Conservation (phyloP, 2,888 invertebrate species). For the Matsumyia berberina region DNA sequence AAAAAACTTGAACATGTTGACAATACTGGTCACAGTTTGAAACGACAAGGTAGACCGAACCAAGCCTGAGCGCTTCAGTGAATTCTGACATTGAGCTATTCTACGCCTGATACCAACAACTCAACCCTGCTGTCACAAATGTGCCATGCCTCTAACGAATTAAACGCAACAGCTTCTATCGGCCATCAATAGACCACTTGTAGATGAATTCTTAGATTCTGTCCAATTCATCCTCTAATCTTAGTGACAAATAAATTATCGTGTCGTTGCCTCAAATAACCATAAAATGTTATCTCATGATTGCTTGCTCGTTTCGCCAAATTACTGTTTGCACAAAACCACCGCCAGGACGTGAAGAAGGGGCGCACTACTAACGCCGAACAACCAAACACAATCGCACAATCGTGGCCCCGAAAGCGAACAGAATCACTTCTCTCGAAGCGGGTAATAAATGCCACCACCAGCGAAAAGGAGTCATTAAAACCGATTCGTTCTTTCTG, state of each 20-base stretch:
- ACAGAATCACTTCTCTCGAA: slow-evolving; percentile 40
- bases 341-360: slow-evolving; percentile 26
- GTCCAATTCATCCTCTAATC: slow-evolving; percentile 22
- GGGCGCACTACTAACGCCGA: slow-evolving; percentile 1
- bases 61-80: too few species aligned
- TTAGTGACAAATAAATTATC: slow-evolving; percentile 21
- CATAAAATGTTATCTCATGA: slow-evolving; percentile 52
- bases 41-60: too few species aligned
- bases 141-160: background rate
- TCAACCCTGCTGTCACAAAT: too few species aligned
- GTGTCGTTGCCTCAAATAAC: slow-evolving; percentile 41
- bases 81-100: too few species aligned
- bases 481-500: slow-evolving; percentile 41
- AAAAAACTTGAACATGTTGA: too few species aligned
- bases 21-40: too few species aligned
- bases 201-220: background rate
- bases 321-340: slow-evolving; percentile 44
- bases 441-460: slow-evolving; percentile 67
- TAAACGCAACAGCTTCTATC: background rate
- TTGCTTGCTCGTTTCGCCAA: slow-evolving; percentile 40
- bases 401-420: slow-evolving; percentile 14
- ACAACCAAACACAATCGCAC: slow-evolving; percentile 9
- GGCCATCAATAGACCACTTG: background rate
- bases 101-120: too few species aligned
- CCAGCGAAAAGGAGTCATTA: slow-evolving; percentile 63